Conservation (phyloP, 2,797 vertebrate genomes). For the Neosilurus hyrtlii region DNA sequence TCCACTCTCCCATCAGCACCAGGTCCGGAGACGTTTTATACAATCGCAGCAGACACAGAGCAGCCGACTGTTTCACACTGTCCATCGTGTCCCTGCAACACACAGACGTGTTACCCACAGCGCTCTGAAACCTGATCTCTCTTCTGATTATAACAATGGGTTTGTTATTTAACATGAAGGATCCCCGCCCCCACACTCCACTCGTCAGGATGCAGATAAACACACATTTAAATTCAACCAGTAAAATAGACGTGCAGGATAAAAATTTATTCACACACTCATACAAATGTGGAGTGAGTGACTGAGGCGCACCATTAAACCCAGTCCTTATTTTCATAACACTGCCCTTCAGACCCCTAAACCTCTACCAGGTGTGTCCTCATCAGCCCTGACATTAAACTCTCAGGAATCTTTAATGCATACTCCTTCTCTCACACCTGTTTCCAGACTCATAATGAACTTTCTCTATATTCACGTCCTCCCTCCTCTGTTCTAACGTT, state of each 20-base stretch:
- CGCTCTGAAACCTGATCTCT: not conserved
- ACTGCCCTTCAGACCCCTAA: not conserved
- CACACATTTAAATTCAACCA: too few species aligned
- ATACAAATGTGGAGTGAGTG: not conserved
- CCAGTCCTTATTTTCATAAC: not conserved
- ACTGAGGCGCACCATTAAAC: not conserved
- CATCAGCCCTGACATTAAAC: not conserved
- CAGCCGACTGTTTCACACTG: constrained; percentile 90
- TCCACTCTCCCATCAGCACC: constrained; percentile 93
- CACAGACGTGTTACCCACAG: not conserved
- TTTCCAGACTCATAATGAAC: not conserved
- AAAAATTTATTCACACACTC: not conserved
- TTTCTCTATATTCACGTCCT: not conserved
- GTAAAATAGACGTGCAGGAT: not conserved
- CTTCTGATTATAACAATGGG: not conserved
- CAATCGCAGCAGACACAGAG: constrained; percentile 84
- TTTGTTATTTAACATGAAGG: too few species aligned
- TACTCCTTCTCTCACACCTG: not conserved
- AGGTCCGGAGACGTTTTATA: constrained; percentile 91
- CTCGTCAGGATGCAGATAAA: not conserved
- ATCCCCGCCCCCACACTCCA: too few species aligned
- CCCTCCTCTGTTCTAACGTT: not conserved
- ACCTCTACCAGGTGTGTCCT: not conserved
- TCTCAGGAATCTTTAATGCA: not conserved
- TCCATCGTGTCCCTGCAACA: constrained; percentile 89